Evolutionary conservation across 2,113 vertebrate genomes (phyloP), one percentile per base, ranked within the genome.

Genomic region (Dryoscopus gambensis): DNA sequence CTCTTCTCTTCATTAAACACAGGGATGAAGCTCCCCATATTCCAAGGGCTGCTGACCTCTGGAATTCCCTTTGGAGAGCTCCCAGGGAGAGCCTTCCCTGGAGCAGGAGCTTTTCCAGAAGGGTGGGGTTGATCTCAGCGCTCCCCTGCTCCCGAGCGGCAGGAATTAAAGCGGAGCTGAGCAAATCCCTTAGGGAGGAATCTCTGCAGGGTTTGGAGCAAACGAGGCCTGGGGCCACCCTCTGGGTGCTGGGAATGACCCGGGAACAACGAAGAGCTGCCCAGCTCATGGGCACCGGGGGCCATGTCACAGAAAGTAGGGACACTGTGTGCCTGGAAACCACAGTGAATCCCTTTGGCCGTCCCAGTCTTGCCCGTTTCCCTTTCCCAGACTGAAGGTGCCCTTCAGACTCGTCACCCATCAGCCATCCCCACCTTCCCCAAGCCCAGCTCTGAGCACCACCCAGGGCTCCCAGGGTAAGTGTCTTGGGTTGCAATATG

Each of bases 341-440:
- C 46, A 39, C 74, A 25, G 14, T 24, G 4, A n/a, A 42, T 60
- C 28, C 57, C 63, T 56, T 35, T 93, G 67, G 10, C 64, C 17
- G 14, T 35, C 13, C 15, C 49, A 60, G 0, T 9, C 27, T 47
- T 33, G 39, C 44, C 46, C 11, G 5, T 65, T 46, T n/a, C 39
- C 65, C 12, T 53, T 37, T 53, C 42, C 82, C 46, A 37, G 57
- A 3, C 4, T 39, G 70, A 56, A 80, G 28, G 22, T 44, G 80
- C 57, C 1, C 1, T 8, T 8, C 9, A 50, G 0, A 10, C 37
- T 28, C 4, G 0, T 27, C 84, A 80, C 65, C 20, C 28, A 22
- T 17, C 4, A 46, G 20, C 44, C 46, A 46, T 22, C 35, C 50
- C 59, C 42, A 70, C 42, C 65, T 55, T 63, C 47, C 46, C 69